These are phyloP conservation scores for Rhopalosiphum nymphaeae DNA, from an alignment of 2,888 invertebrate genomes.

Conservation along the genomic window DNA sequence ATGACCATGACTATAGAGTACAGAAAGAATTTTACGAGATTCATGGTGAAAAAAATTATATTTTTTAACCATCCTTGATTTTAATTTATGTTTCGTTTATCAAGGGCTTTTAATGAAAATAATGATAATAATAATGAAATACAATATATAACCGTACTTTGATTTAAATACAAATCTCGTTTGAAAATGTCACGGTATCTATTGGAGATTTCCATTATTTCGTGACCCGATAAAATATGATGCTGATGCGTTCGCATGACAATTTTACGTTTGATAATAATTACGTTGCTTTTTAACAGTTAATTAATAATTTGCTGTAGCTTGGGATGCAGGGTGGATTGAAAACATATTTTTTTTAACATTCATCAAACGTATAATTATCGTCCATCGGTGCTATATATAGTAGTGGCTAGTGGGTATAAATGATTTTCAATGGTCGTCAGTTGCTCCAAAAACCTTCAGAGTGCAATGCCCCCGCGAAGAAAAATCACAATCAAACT, in stretches of 20 bases:
- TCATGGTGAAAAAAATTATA: slow-evolving; percentile 41
- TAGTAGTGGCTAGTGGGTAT: not conserved
- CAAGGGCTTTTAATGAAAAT: slow-evolving; percentile 43
- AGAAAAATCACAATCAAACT: not conserved
- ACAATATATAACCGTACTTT: not conserved
- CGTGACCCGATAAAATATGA: not conserved
- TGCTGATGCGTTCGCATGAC: not conserved
- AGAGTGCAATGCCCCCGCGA: slow-evolving; percentile 4
- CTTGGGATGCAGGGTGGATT: not conserved
- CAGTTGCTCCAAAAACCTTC: not conserved
- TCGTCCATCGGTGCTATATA: not conserved
- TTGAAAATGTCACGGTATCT: slow-evolving; percentile 12
- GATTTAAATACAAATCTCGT: not conserved
- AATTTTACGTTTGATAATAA: slow-evolving; percentile 2
- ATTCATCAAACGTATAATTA: slow-evolving; percentile 2
- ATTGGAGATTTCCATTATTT: not conserved
- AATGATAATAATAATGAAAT: not conserved
- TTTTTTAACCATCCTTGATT: slow-evolving; percentile 54
- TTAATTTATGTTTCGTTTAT: slow-evolving; percentile 54
- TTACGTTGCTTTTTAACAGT: not conserved
- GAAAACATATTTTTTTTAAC: not conserved
- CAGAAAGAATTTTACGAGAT: slow-evolving; percentile 29
- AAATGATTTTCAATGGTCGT: not conserved
- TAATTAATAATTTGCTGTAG: not conserved
- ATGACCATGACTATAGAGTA: slow-evolving; percentile 24